phyloP scores from a whole-genome alignment of 30 jellyfish, hydroid and myxozoan species.

The Cassiopea xamachana region DNA sequence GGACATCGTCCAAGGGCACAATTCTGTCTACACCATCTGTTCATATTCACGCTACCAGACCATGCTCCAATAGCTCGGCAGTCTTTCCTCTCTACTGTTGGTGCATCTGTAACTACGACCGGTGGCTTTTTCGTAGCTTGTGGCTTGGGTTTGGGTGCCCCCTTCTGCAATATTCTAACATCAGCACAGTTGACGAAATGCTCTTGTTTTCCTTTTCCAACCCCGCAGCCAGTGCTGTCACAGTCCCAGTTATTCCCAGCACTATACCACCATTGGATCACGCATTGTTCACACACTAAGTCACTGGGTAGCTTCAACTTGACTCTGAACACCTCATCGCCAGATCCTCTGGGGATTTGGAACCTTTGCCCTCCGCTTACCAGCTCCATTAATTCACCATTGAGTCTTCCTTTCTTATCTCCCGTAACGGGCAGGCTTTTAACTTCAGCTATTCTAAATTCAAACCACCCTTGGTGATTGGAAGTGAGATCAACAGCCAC shows the following conservation, averaged over 20 bases:
- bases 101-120: slow-evolving; percentile 58
- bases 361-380: slow-evolving; percentile 86
- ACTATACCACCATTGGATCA: slow-evolving; percentile 89
- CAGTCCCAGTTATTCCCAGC: slow-evolving; percentile 96
- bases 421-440: slow-evolving; percentile 49
- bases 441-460: slow-evolving; percentile 79
- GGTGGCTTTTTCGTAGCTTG: slow-evolving; percentile 56
- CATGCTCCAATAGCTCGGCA: slow-evolving; percentile 64
- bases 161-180: slow-evolving; percentile 71
- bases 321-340: slow-evolving; percentile 56
- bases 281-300: slow-evolving; percentile 84
- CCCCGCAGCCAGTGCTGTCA: slow-evolving; percentile 84
- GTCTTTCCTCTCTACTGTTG: slow-evolving; percentile 43
- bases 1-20: slow-evolving; percentile 72
- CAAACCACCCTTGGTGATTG: slow-evolving; percentile 85
- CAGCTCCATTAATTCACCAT: slow-evolving; percentile 63
- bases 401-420: slow-evolving; percentile 70
- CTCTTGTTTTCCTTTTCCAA: slow-evolving; percentile 88
- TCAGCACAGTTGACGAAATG: slow-evolving; percentile 94
- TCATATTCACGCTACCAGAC: slow-evolving; percentile 64
- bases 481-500: slow-evolving; percentile 78
- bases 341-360: slow-evolving; percentile 76
- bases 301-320: slow-evolving; percentile 69
- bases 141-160: slow-evolving; percentile 49
- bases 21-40: slow-evolving; percentile 66